Conservation (phyloP, 2,113 vertebrate species). For the Coturnix japonica region DNA sequence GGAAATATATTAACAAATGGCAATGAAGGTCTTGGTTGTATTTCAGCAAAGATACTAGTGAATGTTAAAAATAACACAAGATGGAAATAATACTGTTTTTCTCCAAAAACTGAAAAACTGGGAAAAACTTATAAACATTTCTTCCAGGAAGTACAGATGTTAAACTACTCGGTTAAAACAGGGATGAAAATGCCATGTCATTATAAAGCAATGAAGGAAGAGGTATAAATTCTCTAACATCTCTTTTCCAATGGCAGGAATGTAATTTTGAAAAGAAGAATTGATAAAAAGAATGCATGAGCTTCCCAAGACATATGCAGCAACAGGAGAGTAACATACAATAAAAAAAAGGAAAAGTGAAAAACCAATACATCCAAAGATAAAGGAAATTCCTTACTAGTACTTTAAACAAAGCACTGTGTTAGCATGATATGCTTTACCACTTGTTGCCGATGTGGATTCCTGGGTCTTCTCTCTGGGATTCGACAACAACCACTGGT, state of each 20-base stretch:
- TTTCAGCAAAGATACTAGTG: neutral
- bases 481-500: constrained; percentile 13
- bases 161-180: neutral
- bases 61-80: fast-evolving
- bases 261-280: fast-evolving
- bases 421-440: neutral
- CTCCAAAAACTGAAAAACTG: neutral
- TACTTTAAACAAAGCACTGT: neutral
- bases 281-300: neutral
- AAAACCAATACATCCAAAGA: neutral
- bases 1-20: neutral
- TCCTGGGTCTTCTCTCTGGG: neutral
- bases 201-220: neutral
- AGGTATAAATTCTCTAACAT: neutral
- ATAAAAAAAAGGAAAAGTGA: neutral
- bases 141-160: neutral
- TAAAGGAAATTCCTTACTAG: constrained; percentile 33
- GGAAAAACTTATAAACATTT: fast-evolving
- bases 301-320: neutral
- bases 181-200: neutral
- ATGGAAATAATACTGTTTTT: fast-evolving
- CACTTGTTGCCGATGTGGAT: neutral
- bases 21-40: neutral
- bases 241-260: fast-evolving
- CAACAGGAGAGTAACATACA: fast-evolving